A percentile compares a stretch with the other conserved stretches of the same genome.
phyloP scores from a whole-genome alignment of 2,888 invertebrate genomes.

The Cyaniris semiargus region DNA sequence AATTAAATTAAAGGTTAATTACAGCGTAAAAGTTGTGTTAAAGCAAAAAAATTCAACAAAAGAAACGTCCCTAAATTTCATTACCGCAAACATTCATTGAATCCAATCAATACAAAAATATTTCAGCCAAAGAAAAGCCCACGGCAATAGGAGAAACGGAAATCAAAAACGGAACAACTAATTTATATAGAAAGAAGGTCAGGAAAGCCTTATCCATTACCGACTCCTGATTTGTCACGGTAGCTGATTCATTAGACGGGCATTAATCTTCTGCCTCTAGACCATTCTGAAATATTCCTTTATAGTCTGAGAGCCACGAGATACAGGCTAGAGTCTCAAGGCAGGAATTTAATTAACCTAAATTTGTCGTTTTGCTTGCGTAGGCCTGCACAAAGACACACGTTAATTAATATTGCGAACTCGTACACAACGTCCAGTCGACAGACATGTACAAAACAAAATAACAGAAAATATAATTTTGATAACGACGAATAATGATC shows the following conservation, averaged over 20 bases:
- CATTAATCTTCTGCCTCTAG: conserved; percentile 32
- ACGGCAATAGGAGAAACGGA: conserved; percentile 31
- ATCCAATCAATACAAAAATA: conserved; percentile 24
- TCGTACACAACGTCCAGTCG: background rate
- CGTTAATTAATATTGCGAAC: conserved; percentile 10
- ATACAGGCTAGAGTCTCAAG: conserved; percentile 16
- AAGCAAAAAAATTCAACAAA: background rate
- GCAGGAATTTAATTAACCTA: conserved; percentile 30
- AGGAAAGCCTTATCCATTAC: conserved; percentile 69
- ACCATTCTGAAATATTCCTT: conserved; percentile 1
- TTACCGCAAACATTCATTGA: conserved; percentile 28
- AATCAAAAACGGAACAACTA: conserved; percentile 58
- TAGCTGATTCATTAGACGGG: conserved; percentile 71
- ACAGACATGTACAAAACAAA: background rate
- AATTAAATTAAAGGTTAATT: background rate
- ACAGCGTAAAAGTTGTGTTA: background rate
- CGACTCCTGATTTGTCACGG: conserved; percentile 70
- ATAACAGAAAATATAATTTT: background rate
- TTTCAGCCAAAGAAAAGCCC: conserved; percentile 1
- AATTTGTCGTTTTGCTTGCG: conserved; percentile 21
- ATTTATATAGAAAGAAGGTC: conserved; percentile 65
- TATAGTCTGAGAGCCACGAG: conserved; percentile 3
- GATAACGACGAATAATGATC: background rate
- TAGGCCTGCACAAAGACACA: conserved; percentile 19
- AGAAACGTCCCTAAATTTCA: conserved; percentile 9